Conservation (phyloP, 2,888 invertebrate species). For the Tetanocera ferruginea region DNA sequence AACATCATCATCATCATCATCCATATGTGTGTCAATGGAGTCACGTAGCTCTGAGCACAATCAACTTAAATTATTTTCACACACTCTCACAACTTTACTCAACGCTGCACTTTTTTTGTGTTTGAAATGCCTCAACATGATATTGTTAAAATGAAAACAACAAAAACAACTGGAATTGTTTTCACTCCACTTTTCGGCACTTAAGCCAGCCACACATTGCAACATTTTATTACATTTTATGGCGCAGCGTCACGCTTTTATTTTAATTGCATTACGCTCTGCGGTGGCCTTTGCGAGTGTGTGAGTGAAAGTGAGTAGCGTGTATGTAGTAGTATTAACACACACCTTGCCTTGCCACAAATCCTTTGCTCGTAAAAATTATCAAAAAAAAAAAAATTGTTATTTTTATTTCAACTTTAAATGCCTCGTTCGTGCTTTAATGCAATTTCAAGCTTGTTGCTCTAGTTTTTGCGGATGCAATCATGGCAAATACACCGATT, state of each 20-base stretch:
- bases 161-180: not conserved
- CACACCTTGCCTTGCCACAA: not conserved
- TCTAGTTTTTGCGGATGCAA: not conserved
- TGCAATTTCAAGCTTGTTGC: conserved; percentile 23
- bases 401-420: not conserved
- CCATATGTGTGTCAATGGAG: not conserved
- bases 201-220: no score
- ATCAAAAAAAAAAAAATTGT: not conserved
- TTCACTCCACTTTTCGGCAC: not conserved
- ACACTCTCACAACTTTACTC: not conserved
- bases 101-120: not conserved
- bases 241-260: conserved; percentile 52
- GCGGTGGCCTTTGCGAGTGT: not conserved
- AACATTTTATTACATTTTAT: conserved; percentile 30
- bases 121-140: not conserved
- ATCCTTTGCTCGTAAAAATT: not conserved
- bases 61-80: conserved; percentile 8
- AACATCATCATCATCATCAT: not conserved
- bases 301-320: not conserved
- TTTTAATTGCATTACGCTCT: conserved; percentile 27
- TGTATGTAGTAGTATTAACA: not conserved
- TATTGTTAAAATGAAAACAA: not conserved
- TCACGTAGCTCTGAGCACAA: conserved; percentile 5
- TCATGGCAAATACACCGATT: not conserved
- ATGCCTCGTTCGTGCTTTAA: conserved; percentile 14